Evolutionary conservation across 2,797 vertebrate species (phyloP).

Genomic region (Fundulus diaphanus): DNA sequence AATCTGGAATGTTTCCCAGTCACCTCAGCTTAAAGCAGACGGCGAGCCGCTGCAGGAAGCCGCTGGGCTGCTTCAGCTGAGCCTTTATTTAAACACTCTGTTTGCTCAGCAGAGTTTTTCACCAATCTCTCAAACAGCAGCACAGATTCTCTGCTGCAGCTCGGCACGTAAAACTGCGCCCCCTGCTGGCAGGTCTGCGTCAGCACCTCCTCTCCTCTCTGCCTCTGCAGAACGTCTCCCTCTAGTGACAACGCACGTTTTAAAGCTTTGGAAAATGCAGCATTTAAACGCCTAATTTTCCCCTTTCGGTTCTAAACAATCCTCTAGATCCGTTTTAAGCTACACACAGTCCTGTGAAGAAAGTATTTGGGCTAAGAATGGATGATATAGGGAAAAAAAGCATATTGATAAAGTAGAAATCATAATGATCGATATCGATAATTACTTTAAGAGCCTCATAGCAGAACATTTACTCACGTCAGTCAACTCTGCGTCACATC

Average conservation of each 20-base stretch:
- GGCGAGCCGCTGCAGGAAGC: neutral
- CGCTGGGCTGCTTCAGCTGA: neutral
- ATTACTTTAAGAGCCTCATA: too few relatives aligned
- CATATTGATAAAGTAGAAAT: too few relatives aligned
- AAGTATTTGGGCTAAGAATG: too few relatives aligned
- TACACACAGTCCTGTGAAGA: neutral
- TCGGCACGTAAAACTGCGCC: neutral
- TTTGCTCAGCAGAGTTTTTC: neutral
- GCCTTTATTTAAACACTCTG: neutral
- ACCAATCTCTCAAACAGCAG: neutral
- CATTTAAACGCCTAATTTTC: neutral
- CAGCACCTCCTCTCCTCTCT: neutral
- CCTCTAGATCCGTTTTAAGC: neutral
- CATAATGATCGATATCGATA: too few relatives aligned
- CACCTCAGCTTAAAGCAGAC: too few relatives aligned
- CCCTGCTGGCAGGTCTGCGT: neutral
- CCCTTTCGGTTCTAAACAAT: neutral
- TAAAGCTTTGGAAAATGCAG: neutral
- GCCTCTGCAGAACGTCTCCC: slow-evolving; percentile 1
- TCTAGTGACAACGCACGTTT: slow-evolving; percentile 5
- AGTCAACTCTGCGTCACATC: too few relatives aligned
- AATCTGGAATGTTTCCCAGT: too few relatives aligned
- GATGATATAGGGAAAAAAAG: too few relatives aligned
- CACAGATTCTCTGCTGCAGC: neutral
- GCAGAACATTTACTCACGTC: too few relatives aligned